Percentiles rank a stretch among this genome's conserved stretches.
Conservation (phyloP, 2,113 vertebrate genomes). For the Taurulus bubalis region DNA sequence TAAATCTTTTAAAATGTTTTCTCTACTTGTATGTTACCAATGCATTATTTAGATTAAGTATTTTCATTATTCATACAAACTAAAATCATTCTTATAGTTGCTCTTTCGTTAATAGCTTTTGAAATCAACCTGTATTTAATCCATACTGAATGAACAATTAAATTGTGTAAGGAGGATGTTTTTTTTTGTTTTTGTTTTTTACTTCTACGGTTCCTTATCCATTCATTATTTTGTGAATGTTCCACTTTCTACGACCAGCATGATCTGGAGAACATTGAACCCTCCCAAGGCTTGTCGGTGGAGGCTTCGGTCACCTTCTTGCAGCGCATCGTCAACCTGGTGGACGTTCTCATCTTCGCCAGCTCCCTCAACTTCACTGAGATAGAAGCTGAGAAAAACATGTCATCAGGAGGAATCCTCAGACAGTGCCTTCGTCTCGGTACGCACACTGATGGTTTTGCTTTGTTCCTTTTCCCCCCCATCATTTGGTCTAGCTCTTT, state of each 20-base stretch:
- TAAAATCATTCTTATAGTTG: background rate
- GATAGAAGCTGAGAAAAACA: slow-evolving; percentile 99
- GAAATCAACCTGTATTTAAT: background rate
- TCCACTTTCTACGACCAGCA: slow-evolving; percentile 81
- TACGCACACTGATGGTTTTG: slow-evolving; percentile 56
- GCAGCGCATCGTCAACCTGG: slow-evolving; percentile 93
- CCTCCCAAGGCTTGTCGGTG: slow-evolving; percentile 93
- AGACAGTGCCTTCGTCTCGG: slow-evolving; percentile 96
- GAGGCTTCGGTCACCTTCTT: slow-evolving; percentile 94
- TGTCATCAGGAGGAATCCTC: slow-evolving; percentile 96
- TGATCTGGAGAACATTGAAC: slow-evolving; percentile 94
- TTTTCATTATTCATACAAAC: background rate
- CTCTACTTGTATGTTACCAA: background rate
- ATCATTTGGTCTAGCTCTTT: background rate
- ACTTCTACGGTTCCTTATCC: too few species aligned
- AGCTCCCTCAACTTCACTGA: slow-evolving; percentile 97
- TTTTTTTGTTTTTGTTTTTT: background rate
- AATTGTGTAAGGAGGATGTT: background rate
- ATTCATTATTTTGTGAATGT: background rate
- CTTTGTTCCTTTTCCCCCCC: background rate
- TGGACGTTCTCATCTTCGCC: slow-evolving; percentile 97
- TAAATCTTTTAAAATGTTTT: too few species aligned
- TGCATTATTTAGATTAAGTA: background rate
- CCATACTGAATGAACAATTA: background rate
- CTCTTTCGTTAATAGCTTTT: background rate